phyloP scores from a whole-genome alignment of 2,113 vertebrate species.

The Chloroceryle aenea region DNA sequence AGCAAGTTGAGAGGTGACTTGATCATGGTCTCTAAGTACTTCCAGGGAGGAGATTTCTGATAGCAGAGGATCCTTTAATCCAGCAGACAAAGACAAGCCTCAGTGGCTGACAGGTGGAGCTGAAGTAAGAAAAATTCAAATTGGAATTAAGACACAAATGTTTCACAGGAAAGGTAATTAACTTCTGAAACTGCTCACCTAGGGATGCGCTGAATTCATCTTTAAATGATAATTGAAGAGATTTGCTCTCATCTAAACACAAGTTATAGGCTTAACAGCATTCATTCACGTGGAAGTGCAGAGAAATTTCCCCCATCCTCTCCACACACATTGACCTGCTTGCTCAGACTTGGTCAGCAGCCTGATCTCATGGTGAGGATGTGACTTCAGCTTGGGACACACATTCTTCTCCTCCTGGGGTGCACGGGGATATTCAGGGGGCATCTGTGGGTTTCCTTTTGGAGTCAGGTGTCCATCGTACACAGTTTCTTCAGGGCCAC shows the following conservation, averaged over 20 bases:
- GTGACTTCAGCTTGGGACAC: fast-evolving
- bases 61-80: slow-evolving; percentile 61
- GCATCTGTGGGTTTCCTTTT: neutral
- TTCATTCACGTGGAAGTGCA: neutral
- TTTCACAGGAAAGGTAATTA: slow-evolving; percentile 42
- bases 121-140: slow-evolving; percentile 16
- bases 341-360: neutral
- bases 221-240: neutral
- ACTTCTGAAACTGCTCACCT: slow-evolving; percentile 8
- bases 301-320: fast-evolving
- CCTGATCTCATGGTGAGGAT: neutral
- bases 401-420: fast-evolving
- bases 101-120: slow-evolving; percentile 13
- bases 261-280: neutral
- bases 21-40: slow-evolving; percentile 38
- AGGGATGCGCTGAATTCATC: neutral
- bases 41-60: slow-evolving; percentile 58
- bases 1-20: slow-evolving; percentile 59
- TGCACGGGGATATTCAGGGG: neutral
- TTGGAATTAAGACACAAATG: slow-evolving; percentile 5
- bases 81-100: slow-evolving; percentile 42
- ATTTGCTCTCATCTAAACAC: neutral
- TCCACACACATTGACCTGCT: fast-evolving
- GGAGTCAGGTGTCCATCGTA: neutral
- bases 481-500: neutral